phyloP scores from a whole-genome alignment of 2,113 vertebrate species.

The Ceyx melanurus region DNA sequence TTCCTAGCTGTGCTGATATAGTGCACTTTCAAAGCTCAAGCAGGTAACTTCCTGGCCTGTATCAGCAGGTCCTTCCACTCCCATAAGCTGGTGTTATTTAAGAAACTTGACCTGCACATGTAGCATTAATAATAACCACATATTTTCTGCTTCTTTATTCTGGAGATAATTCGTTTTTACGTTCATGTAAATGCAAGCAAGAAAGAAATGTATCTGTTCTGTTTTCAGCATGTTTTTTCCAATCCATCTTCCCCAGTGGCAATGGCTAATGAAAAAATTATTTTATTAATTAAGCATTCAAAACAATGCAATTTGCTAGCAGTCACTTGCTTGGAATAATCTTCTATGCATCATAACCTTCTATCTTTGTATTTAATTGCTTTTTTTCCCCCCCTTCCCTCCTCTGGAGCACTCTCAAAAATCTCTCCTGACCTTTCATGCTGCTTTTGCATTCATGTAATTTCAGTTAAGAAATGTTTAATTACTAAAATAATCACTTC shows the following conservation, averaged over 20 bases:
- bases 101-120: neutral
- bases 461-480: slow-evolving; percentile 58
- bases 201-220: neutral
- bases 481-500: slow-evolving; percentile 53
- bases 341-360: slow-evolving; percentile 7
- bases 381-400: neutral
- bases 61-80: neutral
- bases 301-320: slow-evolving; percentile 29
- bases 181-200: neutral
- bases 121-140: neutral
- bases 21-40: neutral
- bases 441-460: slow-evolving; percentile 7
- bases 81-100: neutral
- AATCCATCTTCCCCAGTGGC: neutral
- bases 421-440: slow-evolving; percentile 53
- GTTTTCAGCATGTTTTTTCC: neutral
- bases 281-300: slow-evolving; percentile 51
- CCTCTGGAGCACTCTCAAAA: slow-evolving; percentile 14
- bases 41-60: neutral
- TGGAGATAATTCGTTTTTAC: neutral
- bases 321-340: slow-evolving; percentile 42
- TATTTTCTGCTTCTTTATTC: neutral
- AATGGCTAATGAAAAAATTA: neutral
- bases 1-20: neutral
- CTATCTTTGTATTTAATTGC: slow-evolving; percentile 41